phyloP scores from a whole-genome alignment of 2,113 vertebrate genomes.

The Xiphias gladius region DNA sequence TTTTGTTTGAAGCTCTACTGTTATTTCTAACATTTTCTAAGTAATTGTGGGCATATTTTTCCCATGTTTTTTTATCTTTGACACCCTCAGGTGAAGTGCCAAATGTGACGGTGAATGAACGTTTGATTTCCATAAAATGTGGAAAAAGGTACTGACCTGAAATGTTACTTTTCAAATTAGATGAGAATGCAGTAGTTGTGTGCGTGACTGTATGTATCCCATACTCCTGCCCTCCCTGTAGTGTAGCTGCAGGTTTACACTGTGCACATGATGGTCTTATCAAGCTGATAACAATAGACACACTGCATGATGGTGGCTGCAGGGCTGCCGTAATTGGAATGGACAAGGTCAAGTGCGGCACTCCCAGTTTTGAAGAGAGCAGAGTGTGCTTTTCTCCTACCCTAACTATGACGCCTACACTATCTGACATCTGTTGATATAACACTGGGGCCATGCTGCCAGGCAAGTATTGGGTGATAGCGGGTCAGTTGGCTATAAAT shows the following conservation, averaged over 20 bases:
- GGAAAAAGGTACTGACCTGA: background rate
- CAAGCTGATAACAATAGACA: constrained; percentile 56
- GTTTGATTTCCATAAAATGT: background rate
- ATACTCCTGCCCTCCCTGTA: constrained; percentile 11
- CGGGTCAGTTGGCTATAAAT: background rate
- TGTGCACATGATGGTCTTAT: constrained; percentile 34
- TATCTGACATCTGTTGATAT: constrained; percentile 68
- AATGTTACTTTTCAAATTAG: background rate
- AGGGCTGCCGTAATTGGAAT: constrained; percentile 62
- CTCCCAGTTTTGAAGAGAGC: constrained; percentile 58
- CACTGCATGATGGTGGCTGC: constrained; percentile 51
- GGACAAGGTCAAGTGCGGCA: constrained; percentile 73
- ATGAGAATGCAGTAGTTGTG: background rate
- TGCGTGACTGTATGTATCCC: constrained; percentile 2
- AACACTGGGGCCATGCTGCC: constrained; percentile 33
- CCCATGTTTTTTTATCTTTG: no score
- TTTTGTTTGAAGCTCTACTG: background rate
- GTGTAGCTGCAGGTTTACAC: constrained; percentile 50
- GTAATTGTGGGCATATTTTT: background rate
- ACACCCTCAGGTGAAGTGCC: background rate
- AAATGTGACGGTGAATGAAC: background rate
- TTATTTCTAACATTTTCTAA: background rate
- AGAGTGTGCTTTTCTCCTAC: constrained; percentile 49
- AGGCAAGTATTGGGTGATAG: background rate
- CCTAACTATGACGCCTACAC: constrained; percentile 65